Evolutionary conservation across 2,797 vertebrate genomes (phyloP), one percentile per base, ranked within the genome.

Genomic region (Propithecus deckenii): DNA sequence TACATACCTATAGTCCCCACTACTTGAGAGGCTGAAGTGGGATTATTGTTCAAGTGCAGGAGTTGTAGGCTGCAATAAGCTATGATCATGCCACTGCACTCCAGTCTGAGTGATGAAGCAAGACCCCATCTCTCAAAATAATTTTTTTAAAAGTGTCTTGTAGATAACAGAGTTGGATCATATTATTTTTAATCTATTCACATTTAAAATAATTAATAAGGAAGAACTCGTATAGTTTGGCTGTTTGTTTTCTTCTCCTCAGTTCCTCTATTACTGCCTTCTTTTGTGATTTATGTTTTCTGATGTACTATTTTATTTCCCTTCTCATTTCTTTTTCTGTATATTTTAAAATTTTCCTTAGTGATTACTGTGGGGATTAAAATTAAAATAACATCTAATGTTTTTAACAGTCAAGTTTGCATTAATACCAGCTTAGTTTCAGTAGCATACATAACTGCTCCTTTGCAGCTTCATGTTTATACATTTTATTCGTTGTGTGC

Each of bases 241-340:
- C 20, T 91, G 0, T 75, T 94, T 95, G 32, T 80, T 94, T 93
- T 38, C 28, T 7, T 9, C 28, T 4, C 35, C 13, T 86, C 30
- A 59, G 4, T 88, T 92, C 59, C 25, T 76, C 43, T 86, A 7
- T 81, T 69, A 75, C 18, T 86, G 7, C 35, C 50, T 76, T 72
- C 43, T 81, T 85, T 91, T 71, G 28, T 94, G 86, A 78, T 78
- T 88, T n/a, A 61, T 94, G 87, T 79, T 63, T 67, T 13, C 32
- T 88, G 17, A 65, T 72, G 5, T 65, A 55, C 28, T 38, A 25
- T 79, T 92, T 95, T 94, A 50, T 71, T 95, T 61, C 43, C 25
- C 13, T 74, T 87, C 22, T 85, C 4, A 30, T 81, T 91, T 95
- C 38, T 92, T 35, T 86, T 50, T 59, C 25, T 32, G 0, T 75